Base-by-base conservation (phyloP, 2,888 invertebrate species). In the Ormyrus pomaceus region DNA sequence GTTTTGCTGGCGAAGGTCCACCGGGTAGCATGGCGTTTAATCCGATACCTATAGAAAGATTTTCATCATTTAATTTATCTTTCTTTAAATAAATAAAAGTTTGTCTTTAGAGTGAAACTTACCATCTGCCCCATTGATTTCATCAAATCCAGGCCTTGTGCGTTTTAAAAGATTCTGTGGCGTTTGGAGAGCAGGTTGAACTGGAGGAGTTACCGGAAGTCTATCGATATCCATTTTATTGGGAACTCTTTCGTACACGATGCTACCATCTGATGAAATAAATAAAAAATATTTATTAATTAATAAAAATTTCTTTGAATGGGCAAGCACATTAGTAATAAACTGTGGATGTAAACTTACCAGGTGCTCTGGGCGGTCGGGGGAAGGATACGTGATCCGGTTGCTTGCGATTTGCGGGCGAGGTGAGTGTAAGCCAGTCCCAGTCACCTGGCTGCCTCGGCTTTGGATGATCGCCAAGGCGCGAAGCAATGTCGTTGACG, bases 71-170 rank as follows among this genome's bases (percentile, higher is more conserved):
- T 34, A 34, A 34, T 34, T 34, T 34, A 34, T 34, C 34, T 34
- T 34, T 3, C 1, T 34, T 34, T 34, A 34, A 34, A 34, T 55
- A n/a, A 48, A 53, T 2, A 61, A 51, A 53, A 61, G 48, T 19
- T 13, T 55, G 10, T 34, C 34, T 55, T 10, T 53, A 19, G n/a
- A 53, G 62, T 59, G 56, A 51, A 55, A 51, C 34, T 94, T 93
- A 96, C 96, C 95, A 93, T 97, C 96, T 87, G 96, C 94, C 82
- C 96, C 97, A 91, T 97, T 96, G 91, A 96, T 93, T 91, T 97
- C 97, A 87, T 98, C 98, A 90, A 95, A 97, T 10, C 95, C 94
- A 89, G 97, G 94, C 87, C 97, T 90, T 85, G 89, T 85, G 85
- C 90, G 95, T 91, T 97, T 97, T 88, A 97, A 93, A 74, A 93